Evolutionary conservation across 2,797 vertebrate genomes (phyloP).

Genomic region (Otus scops): DNA sequence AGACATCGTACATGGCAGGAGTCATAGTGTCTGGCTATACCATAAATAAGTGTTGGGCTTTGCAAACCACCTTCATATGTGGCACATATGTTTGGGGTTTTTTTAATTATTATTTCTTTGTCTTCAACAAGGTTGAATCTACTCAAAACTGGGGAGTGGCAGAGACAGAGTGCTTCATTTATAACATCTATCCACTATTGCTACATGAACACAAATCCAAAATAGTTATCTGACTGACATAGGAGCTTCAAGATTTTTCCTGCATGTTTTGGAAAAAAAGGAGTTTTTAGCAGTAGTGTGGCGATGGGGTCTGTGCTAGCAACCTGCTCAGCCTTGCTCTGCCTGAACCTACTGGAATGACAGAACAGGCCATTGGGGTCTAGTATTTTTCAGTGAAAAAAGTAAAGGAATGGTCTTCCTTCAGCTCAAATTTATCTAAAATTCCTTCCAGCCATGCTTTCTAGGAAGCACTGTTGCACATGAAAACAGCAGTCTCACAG

Average conservation of each 20-base stretch:
- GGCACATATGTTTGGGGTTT: fast-evolving
- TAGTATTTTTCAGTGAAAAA: background rate
- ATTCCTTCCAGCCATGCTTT: background rate
- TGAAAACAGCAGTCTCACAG: background rate
- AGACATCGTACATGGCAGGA: background rate
- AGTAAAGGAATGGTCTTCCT: background rate
- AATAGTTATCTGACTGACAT: background rate
- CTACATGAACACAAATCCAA: background rate
- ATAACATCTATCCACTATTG: background rate
- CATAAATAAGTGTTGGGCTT: background rate
- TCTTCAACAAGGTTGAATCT: background rate
- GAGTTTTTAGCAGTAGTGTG: background rate
- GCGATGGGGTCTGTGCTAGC: background rate
- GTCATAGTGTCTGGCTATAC: background rate
- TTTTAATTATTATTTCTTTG: background rate
- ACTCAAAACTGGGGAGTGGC: background rate
- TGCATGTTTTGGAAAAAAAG: background rate
- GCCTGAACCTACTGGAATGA: background rate
- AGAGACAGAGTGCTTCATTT: background rate
- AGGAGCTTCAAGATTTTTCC: background rate
- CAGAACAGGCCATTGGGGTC: fast-evolving
- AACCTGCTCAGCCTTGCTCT: background rate
- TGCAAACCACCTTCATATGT: background rate
- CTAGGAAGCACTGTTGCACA: background rate
- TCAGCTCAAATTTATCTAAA: background rate